Evolutionary conservation across 2,888 invertebrate species (phyloP).

Genomic region (Polymixis flavicincta): DNA sequence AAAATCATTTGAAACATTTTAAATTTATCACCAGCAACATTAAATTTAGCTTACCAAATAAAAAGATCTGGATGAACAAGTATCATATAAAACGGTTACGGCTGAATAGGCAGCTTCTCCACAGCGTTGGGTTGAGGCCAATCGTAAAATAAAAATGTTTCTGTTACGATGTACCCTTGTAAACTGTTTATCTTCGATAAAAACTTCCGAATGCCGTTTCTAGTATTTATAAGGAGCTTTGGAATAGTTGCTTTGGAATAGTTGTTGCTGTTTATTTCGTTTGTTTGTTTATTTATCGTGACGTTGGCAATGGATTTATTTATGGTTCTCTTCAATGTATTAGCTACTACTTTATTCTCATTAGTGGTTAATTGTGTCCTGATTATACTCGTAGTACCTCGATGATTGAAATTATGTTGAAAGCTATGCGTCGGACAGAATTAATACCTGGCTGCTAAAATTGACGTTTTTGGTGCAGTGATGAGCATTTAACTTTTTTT

Average conservation of each 20-base stretch:
- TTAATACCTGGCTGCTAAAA: background rate
- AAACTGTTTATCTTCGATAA: slow-evolving; percentile 66
- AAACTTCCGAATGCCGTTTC: slow-evolving; percentile 55
- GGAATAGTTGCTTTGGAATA: slow-evolving; percentile 34
- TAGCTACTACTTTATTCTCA: background rate
- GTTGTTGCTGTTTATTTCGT: slow-evolving; percentile 37
- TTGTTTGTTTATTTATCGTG: slow-evolving; percentile 10
- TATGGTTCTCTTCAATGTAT: background rate
- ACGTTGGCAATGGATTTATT: slow-evolving; percentile 12
- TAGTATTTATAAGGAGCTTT: slow-evolving; percentile 43
- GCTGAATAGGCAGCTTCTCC: slow-evolving; percentile 43
- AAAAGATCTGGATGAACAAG: slow-evolving; percentile 35
- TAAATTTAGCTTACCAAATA: background rate
- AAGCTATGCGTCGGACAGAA: background rate
- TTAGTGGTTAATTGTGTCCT: background rate
- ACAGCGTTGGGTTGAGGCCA: slow-evolving; percentile 31
- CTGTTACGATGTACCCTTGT: slow-evolving; percentile 49
- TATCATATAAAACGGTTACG: slow-evolving; percentile 47
- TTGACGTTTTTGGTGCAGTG: too few species aligned
- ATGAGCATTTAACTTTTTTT: background rate
- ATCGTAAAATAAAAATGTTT: slow-evolving; percentile 64
- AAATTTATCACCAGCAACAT: slow-evolving; percentile 18
- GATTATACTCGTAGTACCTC: background rate
- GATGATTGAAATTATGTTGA: background rate
- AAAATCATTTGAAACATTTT: slow-evolving; percentile 5